Evolutionary conservation across 2,797 vertebrate species (phyloP).

Genomic region (Trachops cirrhosus): DNA sequence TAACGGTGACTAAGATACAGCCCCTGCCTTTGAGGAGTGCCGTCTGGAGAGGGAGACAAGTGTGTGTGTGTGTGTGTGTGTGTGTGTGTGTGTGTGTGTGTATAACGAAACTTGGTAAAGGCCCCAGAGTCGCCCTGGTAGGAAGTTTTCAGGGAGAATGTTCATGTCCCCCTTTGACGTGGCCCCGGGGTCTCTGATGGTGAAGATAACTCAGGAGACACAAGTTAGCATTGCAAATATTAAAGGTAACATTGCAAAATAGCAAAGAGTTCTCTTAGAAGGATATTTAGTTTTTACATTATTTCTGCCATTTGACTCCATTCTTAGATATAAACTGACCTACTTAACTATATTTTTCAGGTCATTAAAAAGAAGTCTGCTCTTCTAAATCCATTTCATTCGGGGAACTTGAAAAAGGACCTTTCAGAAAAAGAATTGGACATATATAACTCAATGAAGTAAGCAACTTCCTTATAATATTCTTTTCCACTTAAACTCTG

Average conservation of each 20-base stretch:
- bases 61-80: too few relatives aligned
- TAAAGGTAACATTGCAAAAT: background rate
- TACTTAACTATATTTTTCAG: slow-evolving; percentile 77
- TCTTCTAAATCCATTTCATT: slow-evolving; percentile 91
- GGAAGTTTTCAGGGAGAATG: background rate
- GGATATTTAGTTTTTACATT: slow-evolving; percentile 8
- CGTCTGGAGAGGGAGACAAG: background rate
- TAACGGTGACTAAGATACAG: background rate
- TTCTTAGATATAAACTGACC: slow-evolving; percentile 34
- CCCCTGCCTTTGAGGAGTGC: background rate
- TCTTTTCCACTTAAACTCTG: slow-evolving; percentile 32
- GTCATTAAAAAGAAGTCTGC: slow-evolving; percentile 87
- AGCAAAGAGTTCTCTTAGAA: slow-evolving; percentile 10
- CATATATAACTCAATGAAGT: slow-evolving; percentile 89
- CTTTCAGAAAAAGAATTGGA: slow-evolving; percentile 90
- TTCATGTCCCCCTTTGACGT: background rate
- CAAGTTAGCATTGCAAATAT: background rate
- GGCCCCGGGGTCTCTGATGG: background rate
- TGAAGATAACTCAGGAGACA: background rate
- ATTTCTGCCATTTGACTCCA: slow-evolving; percentile 35
- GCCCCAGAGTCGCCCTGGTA: background rate
- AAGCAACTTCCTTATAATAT: slow-evolving; percentile 67
- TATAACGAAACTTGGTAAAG: background rate
- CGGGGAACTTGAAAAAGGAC: slow-evolving; percentile 90
- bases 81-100: too few relatives aligned